Conservation (phyloP, 1,140 invertebrate species). For the Neelides sp. region DNA sequence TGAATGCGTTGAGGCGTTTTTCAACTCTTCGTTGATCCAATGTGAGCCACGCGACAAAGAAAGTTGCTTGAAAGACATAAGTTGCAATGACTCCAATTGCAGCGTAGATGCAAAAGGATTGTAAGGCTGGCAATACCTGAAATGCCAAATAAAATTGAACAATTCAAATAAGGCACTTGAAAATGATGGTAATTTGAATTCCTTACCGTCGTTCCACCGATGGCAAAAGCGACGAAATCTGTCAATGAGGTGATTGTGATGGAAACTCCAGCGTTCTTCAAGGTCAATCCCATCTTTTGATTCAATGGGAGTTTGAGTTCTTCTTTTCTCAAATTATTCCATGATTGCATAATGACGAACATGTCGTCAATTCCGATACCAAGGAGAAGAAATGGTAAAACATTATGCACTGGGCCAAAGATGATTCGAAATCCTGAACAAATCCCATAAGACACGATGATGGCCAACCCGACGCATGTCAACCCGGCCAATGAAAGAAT, state of each 20-base stretch:
- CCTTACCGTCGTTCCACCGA: constrained; percentile 26
- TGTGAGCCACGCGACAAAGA: constrained; percentile 62
- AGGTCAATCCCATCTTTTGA: constrained; percentile 50
- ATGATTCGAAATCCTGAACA: constrained; percentile 58
- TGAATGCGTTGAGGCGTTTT: constrained; percentile 48
- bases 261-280: constrained; percentile 65
- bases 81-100: constrained; percentile 56
- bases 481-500: constrained; percentile 52
- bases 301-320: constrained; percentile 36
- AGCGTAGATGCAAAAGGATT: constrained; percentile 62
- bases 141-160: background rate
- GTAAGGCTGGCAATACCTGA: constrained; percentile 56
- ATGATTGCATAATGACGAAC: constrained; percentile 58
- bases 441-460: constrained; percentile 54
- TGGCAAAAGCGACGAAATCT: constrained; percentile 57
- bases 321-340: constrained; percentile 28
- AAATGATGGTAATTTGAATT: too few relatives aligned
- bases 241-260: constrained; percentile 72
- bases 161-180: background rate
- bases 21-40: constrained; percentile 53
- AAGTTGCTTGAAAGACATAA: constrained; percentile 56
- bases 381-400: constrained; percentile 66
- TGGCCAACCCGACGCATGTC: constrained; percentile 59
- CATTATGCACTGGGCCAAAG: constrained; percentile 67
- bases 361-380: constrained; percentile 69